These are phyloP conservation scores for Meriones psammophilus DNA, from an alignment of 2,797 vertebrate genomes.

Conservation along the genomic window DNA sequence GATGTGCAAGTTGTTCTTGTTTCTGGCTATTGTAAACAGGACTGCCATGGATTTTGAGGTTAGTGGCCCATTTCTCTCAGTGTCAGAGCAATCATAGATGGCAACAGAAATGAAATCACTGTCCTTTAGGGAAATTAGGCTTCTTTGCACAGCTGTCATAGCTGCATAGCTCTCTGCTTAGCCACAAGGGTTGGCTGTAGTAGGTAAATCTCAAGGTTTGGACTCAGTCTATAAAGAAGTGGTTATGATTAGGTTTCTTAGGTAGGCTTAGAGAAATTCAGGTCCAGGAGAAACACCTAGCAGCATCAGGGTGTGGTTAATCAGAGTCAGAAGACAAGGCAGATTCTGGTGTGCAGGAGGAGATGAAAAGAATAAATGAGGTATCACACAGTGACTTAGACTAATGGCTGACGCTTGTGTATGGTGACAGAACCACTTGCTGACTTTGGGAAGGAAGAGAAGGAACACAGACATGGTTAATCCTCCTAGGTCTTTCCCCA, in stretches of 20 bases:
- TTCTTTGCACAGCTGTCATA: neutral
- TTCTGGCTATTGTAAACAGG: neutral
- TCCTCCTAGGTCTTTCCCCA: neutral
- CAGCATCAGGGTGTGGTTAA: neutral
- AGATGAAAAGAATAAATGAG: neutral
- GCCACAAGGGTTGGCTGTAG: neutral
- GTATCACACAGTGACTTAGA: neutral
- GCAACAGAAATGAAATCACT: neutral
- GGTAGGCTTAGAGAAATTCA: slow-evolving; percentile 53
- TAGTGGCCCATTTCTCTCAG: neutral
- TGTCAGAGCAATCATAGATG: neutral
- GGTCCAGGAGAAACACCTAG: neutral
- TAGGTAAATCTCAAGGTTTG: neutral
- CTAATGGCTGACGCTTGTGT: neutral
- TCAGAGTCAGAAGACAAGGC: neutral
- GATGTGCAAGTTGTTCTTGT: neutral
- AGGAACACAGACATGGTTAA: neutral
- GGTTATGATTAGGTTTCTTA: neutral
- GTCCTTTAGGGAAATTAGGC: neutral
- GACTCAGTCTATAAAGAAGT: neutral
- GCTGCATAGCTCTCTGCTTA: too few relatives aligned
- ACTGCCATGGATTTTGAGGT: neutral
- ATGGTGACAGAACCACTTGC: neutral
- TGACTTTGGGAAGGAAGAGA: neutral
- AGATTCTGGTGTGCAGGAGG: neutral